Evolutionary conservation across 1,140 invertebrate species (phyloP).

Genomic region (Drosophila paulistorum): DNA sequence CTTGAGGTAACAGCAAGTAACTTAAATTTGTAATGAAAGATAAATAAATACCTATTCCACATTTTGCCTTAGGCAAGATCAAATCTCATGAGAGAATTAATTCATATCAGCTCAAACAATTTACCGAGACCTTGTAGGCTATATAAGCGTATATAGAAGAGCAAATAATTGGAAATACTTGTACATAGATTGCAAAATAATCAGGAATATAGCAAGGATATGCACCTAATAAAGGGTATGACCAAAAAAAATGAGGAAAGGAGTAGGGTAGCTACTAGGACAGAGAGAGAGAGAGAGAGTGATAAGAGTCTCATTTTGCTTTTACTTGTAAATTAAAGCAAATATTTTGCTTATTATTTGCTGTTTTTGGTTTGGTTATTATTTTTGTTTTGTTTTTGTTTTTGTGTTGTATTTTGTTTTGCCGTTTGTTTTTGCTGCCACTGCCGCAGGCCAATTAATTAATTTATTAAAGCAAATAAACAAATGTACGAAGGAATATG

Average conservation of each 20-base stretch:
- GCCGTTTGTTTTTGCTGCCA: slow-evolving; percentile 46
- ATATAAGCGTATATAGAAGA: too few relatives aligned
- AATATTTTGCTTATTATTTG: slow-evolving; percentile 81
- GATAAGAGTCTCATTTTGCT: slow-evolving; percentile 7
- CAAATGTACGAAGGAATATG: slow-evolving; percentile 42
- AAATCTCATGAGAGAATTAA: too few relatives aligned
- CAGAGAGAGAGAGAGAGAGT: background rate
- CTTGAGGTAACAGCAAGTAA: too few relatives aligned
- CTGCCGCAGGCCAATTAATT: slow-evolving; percentile 75
- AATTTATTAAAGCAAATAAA: slow-evolving; percentile 76
- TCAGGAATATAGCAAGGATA: too few relatives aligned
- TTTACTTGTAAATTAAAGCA: slow-evolving; percentile 73
- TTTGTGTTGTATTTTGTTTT: slow-evolving; percentile 26
- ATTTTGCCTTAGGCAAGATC: too few relatives aligned
- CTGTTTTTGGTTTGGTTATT: slow-evolving; percentile 26
- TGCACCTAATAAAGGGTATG: background rate
- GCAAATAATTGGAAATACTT: too few relatives aligned
- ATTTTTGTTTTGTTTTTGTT: slow-evolving; percentile 26
- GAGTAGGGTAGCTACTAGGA: slow-evolving; percentile 32
- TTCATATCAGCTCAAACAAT: too few relatives aligned
- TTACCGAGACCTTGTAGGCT: too few relatives aligned
- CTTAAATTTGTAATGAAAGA: too few relatives aligned
- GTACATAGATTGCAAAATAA: too few relatives aligned
- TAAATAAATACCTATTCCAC: too few relatives aligned
- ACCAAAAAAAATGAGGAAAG: background rate